Conservation (phyloP, 2,113 vertebrate genomes). For the Daubentonia madagascariensis region DNA sequence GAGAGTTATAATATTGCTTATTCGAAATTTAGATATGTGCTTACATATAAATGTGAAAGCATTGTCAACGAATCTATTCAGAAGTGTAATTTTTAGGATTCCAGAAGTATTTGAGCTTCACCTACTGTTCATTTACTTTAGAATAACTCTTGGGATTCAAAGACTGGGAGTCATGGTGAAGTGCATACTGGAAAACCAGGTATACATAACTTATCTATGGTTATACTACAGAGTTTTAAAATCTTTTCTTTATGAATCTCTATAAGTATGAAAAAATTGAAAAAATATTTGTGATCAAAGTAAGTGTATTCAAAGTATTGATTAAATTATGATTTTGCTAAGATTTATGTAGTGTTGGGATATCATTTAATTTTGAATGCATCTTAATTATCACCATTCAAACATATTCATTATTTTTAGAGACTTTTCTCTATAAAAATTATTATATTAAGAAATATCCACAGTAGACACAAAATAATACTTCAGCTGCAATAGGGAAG, state of each 20-base stretch:
- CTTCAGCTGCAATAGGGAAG: neutral
- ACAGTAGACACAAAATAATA: neutral
- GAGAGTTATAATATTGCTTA: constrained; percentile 41
- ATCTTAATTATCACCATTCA: neutral
- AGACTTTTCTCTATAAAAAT: neutral
- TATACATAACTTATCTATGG: neutral
- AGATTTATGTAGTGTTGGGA: neutral
- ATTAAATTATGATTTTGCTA: neutral
- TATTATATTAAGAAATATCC: neutral
- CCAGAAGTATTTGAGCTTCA: neutral
- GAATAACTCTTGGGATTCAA: constrained; percentile 43
- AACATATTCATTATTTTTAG: neutral
- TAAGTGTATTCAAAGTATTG: neutral
- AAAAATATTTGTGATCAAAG: neutral
- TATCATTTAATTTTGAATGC: neutral
- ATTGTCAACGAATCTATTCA: constrained; percentile 11
- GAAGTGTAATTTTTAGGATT: neutral
- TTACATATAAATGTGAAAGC: constrained; percentile 43
- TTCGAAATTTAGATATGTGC: constrained; percentile 50
- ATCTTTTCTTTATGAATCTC: neutral
- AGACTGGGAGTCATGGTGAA: neutral
- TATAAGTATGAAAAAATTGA: neutral
- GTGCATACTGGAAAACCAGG: neutral
- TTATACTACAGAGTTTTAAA: neutral
- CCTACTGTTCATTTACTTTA: neutral